Base-by-base conservation (phyloP, 2,888 invertebrate species). In the Acrocera orbiculus region DNA sequence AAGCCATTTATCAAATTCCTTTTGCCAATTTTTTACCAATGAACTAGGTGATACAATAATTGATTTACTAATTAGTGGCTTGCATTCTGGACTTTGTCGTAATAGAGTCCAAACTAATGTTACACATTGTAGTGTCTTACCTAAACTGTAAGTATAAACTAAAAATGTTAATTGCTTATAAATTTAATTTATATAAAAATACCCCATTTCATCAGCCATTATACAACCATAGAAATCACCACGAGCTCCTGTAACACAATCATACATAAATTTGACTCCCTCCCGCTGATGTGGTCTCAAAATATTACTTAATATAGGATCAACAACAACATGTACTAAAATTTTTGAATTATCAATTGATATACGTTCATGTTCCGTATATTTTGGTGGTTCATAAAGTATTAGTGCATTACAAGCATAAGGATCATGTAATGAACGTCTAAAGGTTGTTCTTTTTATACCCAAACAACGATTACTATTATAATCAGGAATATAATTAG, bases 141-240 rank as follows among this genome's bases (percentile, higher is more conserved):
- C 96, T 22, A 96, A 65, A 47, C 68, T 49, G 20, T 11, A 40
- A 34, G 5, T 22, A 8, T 19, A 8, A 10, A 10, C 22, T 2
- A 22, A 22, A 22, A 22, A 22, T 10, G 3, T 10, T 7, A 13
- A 27, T 11, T 13, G 5, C 1, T 2, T 9, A 16, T 13, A 19
- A 20, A 27, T 8, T 19, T 23, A 13, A 24, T 16, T 16, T 30
- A 14, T 3, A 9, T 9, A 16, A 25, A 17, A 26, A 38, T 37
- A 47, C 32, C 86, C 95, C 96, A 98, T 98, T 69, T 98, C 98
- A 62, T 98, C 98, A 4, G 98, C 98, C 96, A 98, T 98, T 29
- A 98, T 98, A 49, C 96, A 98, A 1, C 98, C 98, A 57, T 70
- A 79, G 17, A 80, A 80, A 39, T 73, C 69, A 36, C 81, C 78